These are phyloP conservation scores for Ectemnius continuus DNA, from an alignment of 2,888 invertebrate genomes.

Conservation along the genomic window DNA sequence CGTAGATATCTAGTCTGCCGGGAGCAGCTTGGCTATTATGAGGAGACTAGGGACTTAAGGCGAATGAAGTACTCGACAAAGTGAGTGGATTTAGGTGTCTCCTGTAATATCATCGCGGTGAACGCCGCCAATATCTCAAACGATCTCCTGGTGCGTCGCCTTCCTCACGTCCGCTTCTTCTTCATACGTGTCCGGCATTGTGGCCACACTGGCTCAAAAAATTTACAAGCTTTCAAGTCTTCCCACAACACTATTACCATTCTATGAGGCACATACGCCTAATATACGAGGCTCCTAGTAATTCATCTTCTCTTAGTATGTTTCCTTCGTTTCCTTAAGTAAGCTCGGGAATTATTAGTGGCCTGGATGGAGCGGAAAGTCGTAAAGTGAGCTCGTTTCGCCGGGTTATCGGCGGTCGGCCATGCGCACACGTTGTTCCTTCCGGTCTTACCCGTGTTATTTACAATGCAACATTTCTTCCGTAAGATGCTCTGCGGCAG, in stretches of 20 bases:
- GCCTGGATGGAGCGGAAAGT: conserved; percentile 20
- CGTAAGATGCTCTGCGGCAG: neutral
- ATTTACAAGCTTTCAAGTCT: too few species aligned
- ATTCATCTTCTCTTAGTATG: neutral
- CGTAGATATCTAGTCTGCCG: too few species aligned
- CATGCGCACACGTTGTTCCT: conserved; percentile 18
- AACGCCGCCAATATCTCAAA: neutral
- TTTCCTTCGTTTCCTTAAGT: too few species aligned
- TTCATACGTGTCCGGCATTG: too few species aligned
- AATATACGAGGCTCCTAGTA: neutral
- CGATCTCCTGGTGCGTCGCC: neutral
- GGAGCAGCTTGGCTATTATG: too few species aligned
- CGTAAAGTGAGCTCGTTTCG: conserved; percentile 41
- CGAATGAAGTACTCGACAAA: neutral
- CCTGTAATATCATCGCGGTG: conserved; percentile 4
- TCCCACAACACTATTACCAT: too few species aligned
- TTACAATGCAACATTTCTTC: conserved; percentile 4
- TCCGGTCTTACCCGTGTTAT: conserved; percentile 37
- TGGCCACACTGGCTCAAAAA: too few species aligned
- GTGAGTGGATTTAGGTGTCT: conserved; percentile 6
- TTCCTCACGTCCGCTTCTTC: too few species aligned
- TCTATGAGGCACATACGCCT: too few species aligned
- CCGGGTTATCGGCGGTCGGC: conserved; percentile 24
- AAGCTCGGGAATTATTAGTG: neutral
- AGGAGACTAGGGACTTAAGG: conserved; percentile 1